Evolutionary conservation across 2,113 vertebrate species (phyloP).

Genomic region (Nesogale talazaci): DNA sequence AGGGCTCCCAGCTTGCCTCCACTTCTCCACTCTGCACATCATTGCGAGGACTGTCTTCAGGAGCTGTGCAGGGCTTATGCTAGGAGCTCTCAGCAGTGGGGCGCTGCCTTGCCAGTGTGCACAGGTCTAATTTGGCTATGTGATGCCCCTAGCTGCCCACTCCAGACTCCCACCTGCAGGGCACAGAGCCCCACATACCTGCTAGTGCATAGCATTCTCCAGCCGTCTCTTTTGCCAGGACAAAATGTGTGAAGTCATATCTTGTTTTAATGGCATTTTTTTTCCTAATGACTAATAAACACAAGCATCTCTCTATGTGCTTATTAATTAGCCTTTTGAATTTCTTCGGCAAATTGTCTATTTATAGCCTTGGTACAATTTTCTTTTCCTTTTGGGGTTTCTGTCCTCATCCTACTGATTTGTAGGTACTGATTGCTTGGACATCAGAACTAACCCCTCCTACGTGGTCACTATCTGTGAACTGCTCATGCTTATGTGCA

Average conservation of each 20-base stretch:
- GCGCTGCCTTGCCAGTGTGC: no score
- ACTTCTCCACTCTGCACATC: no score
- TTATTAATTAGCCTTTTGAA: slow-evolving; percentile 57
- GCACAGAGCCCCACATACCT: background rate
- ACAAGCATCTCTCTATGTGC: slow-evolving; percentile 20
- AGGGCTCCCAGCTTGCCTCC: no score
- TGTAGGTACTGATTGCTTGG: background rate
- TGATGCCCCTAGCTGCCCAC: background rate
- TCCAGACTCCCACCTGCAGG: background rate
- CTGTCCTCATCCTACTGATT: background rate
- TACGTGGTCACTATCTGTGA: no score
- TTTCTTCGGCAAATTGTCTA: slow-evolving; percentile 29
- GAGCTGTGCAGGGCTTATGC: background rate
- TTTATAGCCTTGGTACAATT: slow-evolving; percentile 32
- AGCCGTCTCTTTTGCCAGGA: background rate
- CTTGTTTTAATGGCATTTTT: slow-evolving; percentile 14
- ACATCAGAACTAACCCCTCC: background rate
- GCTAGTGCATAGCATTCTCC: background rate
- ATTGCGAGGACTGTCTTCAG: background rate
- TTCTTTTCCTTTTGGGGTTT: background rate
- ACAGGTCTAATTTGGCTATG: rapidly evolving
- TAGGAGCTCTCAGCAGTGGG: background rate
- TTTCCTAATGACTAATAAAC: slow-evolving; percentile 63
- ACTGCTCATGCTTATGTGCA: no score
- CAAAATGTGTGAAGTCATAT: background rate